These are phyloP conservation scores for Dryococelus australis DNA, from an alignment of 2,888 invertebrate genomes.

Conservation along the genomic window DNA sequence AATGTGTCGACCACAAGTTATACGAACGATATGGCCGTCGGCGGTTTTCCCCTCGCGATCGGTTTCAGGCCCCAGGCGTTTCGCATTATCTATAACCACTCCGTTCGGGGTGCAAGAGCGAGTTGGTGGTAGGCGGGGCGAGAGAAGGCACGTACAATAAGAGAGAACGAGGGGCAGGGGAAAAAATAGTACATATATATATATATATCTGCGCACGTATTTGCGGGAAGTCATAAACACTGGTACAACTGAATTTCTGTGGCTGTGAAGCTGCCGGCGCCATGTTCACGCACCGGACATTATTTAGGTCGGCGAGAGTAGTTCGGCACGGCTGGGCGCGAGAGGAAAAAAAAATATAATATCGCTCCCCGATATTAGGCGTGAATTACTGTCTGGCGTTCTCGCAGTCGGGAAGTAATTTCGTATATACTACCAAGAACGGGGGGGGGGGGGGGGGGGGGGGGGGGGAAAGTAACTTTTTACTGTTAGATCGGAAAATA, in stretches of 20 bases:
- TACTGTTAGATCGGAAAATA: too few relatives aligned
- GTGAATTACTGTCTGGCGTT: not conserved
- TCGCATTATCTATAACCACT: not conserved
- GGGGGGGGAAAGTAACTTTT: too few relatives aligned
- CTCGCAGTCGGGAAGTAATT: not conserved
- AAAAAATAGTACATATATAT: too few relatives aligned
- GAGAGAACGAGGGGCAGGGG: constrained; percentile 28
- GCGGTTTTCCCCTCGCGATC: constrained; percentile 18
- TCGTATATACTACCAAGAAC: not conserved
- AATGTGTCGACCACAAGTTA: constrained; percentile 43
- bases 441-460: too few relatives aligned
- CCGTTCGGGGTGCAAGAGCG: not conserved
- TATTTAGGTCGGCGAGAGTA: constrained; percentile 1
- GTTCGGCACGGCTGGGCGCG: not conserved
- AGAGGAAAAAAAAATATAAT: not conserved
- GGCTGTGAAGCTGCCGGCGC: not conserved
- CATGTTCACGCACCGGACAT: not conserved
- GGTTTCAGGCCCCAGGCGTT: constrained; percentile 6
- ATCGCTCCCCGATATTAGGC: not conserved
- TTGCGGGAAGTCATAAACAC: constrained; percentile 25
- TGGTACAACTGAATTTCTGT: not conserved
- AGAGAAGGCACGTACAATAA: not conserved
- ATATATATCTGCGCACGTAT: constrained; percentile 32
- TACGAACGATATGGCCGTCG: constrained; percentile 24
- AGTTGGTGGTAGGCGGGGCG: not conserved